Percentiles rank a stretch among this genome's conserved stretches.
phyloP scores from a whole-genome alignment of 2,113 vertebrate genomes.

The Hyla sarda region DNA sequence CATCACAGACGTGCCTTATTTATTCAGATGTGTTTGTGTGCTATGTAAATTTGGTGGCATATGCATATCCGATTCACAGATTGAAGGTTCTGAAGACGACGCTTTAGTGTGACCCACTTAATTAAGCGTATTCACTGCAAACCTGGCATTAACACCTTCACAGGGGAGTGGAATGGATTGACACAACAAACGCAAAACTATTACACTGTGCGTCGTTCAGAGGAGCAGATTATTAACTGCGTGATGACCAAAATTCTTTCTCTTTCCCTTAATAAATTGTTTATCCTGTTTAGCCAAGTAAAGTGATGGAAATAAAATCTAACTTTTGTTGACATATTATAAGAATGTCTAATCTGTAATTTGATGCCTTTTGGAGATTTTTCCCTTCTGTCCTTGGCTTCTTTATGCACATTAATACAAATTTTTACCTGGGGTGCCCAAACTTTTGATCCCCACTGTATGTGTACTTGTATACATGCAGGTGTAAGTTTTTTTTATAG shows the following conservation, averaged over 20 bases:
- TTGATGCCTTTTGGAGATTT: too few relatives aligned
- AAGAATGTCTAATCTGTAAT: too few relatives aligned
- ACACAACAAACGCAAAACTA: conserved; percentile 40
- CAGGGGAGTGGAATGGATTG: conserved; percentile 39
- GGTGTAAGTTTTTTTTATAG: too few relatives aligned
- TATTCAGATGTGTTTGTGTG: conserved; percentile 47
- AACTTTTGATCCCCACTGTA: too few relatives aligned
- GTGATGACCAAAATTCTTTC: neutral
- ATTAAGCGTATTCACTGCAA: conserved; percentile 54
- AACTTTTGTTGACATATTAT: too few relatives aligned
- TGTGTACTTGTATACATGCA: too few relatives aligned
- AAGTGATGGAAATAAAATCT: too few relatives aligned
- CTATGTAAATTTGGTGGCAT: conserved; percentile 50
- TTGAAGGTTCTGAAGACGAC: conserved; percentile 38
- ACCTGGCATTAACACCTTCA: conserved; percentile 45
- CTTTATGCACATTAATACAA: too few relatives aligned
- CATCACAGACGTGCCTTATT: neutral
- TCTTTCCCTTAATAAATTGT: neutral
- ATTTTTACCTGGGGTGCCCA: too few relatives aligned
- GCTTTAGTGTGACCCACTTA: conserved; percentile 51
- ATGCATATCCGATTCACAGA: conserved; percentile 50
- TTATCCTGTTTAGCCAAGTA: neutral
- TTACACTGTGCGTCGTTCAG: neutral
- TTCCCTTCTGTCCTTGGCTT: too few relatives aligned
- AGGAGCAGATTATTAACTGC: conserved; percentile 21